Conservation (phyloP, 2,113 vertebrate species). For the Rhynchopsitta pachyrhyncha region DNA sequence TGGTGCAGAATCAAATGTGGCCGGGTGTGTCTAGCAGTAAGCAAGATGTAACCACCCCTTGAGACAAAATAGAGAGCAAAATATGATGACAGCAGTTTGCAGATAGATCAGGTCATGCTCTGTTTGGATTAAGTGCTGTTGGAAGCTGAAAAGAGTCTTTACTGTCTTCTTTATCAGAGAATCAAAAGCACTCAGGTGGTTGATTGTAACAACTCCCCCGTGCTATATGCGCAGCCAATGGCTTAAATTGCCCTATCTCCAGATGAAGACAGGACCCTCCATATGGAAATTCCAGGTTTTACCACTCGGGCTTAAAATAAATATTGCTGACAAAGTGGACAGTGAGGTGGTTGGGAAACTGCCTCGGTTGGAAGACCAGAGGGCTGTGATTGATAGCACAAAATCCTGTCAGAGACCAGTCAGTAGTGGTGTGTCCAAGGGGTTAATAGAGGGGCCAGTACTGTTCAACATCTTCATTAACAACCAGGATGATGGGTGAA, state of each 20-base stretch:
- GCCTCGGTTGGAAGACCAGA: background rate
- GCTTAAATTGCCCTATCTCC: background rate
- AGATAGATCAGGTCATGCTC: conserved; percentile 23
- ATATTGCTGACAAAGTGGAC: background rate
- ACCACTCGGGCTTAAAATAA: background rate
- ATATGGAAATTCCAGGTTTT: background rate
- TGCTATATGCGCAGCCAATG: background rate
- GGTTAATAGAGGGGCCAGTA: background rate
- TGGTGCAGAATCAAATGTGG: background rate
- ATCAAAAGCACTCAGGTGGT: background rate
- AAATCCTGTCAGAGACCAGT: background rate
- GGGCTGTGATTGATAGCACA: background rate
- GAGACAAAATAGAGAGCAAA: background rate
- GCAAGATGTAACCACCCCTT: background rate
- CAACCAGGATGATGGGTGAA: background rate
- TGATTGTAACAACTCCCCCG: background rate
- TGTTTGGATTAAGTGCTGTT: conserved; percentile 16
- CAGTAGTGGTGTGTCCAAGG: background rate
- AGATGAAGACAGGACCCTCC: background rate
- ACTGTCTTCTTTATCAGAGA: background rate
- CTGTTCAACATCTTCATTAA: background rate
- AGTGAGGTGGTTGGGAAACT: background rate
- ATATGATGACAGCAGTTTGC: background rate
- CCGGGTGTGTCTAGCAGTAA: background rate
- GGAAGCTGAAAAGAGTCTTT: background rate